Conservation (phyloP, 1,140 invertebrate genomes). For the Hormaphis cornu region DNA sequence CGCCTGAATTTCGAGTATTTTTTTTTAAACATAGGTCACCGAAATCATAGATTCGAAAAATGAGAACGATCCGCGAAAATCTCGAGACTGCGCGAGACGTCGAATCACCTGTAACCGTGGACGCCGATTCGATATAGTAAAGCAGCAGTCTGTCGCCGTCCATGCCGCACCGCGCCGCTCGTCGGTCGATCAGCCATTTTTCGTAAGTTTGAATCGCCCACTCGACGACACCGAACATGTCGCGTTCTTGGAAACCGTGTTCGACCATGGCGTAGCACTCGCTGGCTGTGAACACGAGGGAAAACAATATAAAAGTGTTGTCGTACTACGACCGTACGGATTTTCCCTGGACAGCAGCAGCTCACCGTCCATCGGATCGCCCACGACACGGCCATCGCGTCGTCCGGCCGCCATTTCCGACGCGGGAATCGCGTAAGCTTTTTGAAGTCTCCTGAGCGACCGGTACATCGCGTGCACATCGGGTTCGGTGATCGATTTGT, state of each 20-base stretch:
- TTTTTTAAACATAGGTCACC: no score
- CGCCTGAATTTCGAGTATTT: no score
- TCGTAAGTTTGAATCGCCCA: background rate
- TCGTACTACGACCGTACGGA: no score
- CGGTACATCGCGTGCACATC: background rate
- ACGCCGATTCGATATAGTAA: background rate
- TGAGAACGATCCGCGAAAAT: no score
- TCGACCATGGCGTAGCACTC: background rate
- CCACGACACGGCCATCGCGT: background rate
- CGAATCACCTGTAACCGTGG: background rate
- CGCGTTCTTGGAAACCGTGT: background rate
- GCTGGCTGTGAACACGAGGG: no score
- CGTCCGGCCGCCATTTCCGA: background rate
- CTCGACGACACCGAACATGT: background rate
- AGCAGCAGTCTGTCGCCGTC: background rate
- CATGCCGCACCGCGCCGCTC: background rate
- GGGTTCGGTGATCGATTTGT: background rate
- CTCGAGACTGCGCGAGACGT: no score
- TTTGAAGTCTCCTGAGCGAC: background rate
- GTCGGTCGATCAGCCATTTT: background rate
- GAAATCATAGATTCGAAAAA: no score
- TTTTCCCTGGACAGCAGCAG: no score
- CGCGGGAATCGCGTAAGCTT: background rate
- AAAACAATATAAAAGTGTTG: no score
- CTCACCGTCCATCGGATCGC: background rate